Conservation (phyloP, 2,888 invertebrate genomes). For the Andrena dorsata region DNA sequence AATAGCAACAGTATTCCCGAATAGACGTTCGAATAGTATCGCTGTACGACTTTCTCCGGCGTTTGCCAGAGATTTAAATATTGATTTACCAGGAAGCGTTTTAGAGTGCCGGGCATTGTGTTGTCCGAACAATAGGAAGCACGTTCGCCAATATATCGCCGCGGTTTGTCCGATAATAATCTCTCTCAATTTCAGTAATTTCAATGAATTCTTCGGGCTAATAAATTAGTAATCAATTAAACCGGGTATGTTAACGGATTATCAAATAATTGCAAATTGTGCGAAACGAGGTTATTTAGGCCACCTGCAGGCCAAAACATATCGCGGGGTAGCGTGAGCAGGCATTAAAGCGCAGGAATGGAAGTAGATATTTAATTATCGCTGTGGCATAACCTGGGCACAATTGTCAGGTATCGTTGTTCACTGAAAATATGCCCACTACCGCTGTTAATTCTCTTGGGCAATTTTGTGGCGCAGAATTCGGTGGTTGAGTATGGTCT, state of each 20-base stretch:
- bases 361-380: constrained; percentile 48
- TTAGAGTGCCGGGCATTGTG: constrained; percentile 21
- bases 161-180: constrained; percentile 42
- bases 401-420: constrained; percentile 11
- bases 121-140: constrained; percentile 31
- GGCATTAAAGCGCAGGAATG: constrained; percentile 8
- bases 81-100: constrained; percentile 39
- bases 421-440: neutral
- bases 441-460: neutral
- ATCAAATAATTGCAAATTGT: constrained; percentile 59
- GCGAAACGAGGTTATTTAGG: constrained; percentile 47
- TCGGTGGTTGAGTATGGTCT: neutral
- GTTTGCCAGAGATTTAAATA: constrained; percentile 8
- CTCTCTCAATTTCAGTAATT: constrained; percentile 51
- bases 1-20: neutral
- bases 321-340: constrained; percentile 11
- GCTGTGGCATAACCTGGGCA: constrained; percentile 13
- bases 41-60: neutral
- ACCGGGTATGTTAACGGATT: constrained; percentile 52
- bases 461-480: neutral
- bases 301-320: constrained; percentile 37
- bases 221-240: constrained; percentile 60
- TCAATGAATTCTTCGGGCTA: constrained; percentile 50
- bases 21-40: neutral
- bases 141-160: constrained; percentile 18